Evolutionary conservation across 2,797 vertebrate genomes (phyloP).

Genomic region (Brachyrhaphis roseni): DNA sequence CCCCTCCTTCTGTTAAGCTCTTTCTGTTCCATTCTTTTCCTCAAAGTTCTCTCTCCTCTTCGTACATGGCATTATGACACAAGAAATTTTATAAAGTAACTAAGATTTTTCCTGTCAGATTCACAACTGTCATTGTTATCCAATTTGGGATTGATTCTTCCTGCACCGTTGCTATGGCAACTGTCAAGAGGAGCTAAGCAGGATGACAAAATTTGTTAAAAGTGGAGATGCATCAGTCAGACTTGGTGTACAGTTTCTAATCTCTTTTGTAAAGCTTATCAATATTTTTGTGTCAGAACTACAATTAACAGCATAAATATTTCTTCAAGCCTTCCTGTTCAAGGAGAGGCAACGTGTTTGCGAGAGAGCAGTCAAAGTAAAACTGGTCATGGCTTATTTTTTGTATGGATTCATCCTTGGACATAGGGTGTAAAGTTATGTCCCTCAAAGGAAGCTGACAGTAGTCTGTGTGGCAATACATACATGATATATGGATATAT

Average conservation of each 20-base stretch:
- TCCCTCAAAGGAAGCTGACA: neutral
- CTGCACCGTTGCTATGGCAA: constrained; percentile 67
- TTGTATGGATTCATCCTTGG: neutral
- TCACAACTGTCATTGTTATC: constrained; percentile 56
- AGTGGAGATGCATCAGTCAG: neutral
- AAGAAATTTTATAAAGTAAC: constrained; percentile 32
- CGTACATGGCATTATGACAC: constrained; percentile 10
- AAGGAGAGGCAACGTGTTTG: neutral
- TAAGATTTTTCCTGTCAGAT: constrained; percentile 52
- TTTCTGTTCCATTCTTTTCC: constrained; percentile 28
- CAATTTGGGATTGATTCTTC: constrained; percentile 60
- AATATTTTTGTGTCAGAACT: neutral
- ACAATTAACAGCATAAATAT: neutral
- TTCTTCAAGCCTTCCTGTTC: neutral
- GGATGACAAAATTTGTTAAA: constrained; percentile 57
- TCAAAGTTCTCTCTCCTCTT: constrained; percentile 14
- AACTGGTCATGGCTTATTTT: too few relatives aligned
- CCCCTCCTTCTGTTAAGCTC: constrained; percentile 25
- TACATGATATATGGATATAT: neutral
- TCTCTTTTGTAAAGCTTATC: neutral
- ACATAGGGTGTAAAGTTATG: neutral
- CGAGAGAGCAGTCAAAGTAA: neutral
- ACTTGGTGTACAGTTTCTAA: neutral
- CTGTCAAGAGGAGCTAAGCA: constrained; percentile 57
- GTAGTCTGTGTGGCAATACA: too few relatives aligned